Percentiles rank a stretch among this genome's conserved stretches.
phyloP scores from a whole-genome alignment of 2,113 vertebrate species.

The Oryzias woworae region DNA sequence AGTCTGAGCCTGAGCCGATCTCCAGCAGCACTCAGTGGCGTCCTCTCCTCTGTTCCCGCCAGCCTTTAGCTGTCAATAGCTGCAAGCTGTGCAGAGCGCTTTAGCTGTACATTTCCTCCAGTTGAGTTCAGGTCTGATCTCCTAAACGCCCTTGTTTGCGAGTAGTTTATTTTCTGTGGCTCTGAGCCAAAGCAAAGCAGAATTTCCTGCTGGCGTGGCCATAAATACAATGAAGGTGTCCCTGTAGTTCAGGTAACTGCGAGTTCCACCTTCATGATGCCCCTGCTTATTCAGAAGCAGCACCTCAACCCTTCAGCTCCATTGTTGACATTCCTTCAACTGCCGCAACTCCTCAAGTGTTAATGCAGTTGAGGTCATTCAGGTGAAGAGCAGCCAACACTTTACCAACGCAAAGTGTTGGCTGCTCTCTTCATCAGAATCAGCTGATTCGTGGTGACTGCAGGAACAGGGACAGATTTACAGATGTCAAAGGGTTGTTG shows the following conservation, averaged over 20 bases:
- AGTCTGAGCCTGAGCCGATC: conserved; percentile 27
- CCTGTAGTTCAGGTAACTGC: neutral
- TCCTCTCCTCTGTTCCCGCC: conserved; percentile 13
- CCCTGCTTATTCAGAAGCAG: neutral
- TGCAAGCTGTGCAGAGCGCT: conserved; percentile 8
- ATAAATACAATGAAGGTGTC: conserved; percentile 15
- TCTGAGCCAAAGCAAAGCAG: conserved; percentile 32
- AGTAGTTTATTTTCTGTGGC: conserved; percentile 31
- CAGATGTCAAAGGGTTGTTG: no score
- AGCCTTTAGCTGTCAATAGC: neutral
- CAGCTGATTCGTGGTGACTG: no score
- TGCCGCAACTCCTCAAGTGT: no score
- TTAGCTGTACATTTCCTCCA: conserved; percentile 12
- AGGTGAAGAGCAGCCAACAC: no score
- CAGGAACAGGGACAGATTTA: no score
- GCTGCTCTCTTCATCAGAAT: no score
- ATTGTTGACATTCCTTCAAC: no score
- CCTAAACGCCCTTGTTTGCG: conserved; percentile 24
- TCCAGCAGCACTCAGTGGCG: conserved; percentile 4
- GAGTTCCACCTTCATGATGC: conserved; percentile 6
- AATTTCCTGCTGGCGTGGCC: conserved; percentile 13
- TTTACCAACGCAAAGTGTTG: no score
- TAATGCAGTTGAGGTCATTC: no score
- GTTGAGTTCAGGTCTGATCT: conserved; percentile 16
- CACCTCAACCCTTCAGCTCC: neutral